Percentiles rank a stretch among this genome's conserved stretches.
phyloP scores from a whole-genome alignment of 2,113 vertebrate genomes.

The Perca schrenkii region DNA sequence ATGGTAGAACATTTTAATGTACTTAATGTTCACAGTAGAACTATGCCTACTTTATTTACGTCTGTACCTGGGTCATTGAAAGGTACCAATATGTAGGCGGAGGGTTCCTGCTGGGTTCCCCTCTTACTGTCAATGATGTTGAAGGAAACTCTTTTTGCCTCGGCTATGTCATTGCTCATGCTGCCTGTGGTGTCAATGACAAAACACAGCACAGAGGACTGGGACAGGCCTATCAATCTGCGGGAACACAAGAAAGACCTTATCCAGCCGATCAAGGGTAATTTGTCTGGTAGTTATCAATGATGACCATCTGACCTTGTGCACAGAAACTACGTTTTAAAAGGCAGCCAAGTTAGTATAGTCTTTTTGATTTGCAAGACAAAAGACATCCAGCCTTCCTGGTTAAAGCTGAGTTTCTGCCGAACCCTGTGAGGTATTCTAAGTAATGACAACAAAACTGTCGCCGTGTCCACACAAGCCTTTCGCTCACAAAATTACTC shows the following conservation, averaged over 20 bases:
- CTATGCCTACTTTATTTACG: not conserved
- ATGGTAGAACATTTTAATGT: not conserved
- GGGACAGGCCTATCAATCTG: conserved; percentile 77
- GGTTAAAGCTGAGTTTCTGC: not conserved
- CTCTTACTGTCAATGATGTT: conserved; percentile 73
- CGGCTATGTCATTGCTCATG: conserved; percentile 72
- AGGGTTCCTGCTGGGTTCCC: conserved; percentile 69
- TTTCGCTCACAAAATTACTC: not conserved
- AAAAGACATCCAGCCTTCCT: not conserved
- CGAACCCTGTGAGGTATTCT: no score
- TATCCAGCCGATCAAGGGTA: not conserved
- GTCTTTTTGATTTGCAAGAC: not conserved
- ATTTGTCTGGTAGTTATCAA: not conserved
- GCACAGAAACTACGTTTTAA: not conserved
- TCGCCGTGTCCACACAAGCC: no score
- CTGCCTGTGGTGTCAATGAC: conserved; percentile 82
- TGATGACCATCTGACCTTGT: not conserved
- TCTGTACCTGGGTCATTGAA: conserved; percentile 79
- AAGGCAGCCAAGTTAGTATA: not conserved
- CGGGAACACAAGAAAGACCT: not conserved
- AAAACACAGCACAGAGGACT: conserved; percentile 72
- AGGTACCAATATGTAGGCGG: conserved; percentile 77
- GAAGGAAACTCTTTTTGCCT: conserved; percentile 63
- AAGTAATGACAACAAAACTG: no score
- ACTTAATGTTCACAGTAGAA: not conserved